phyloP scores from a whole-genome alignment of 2,797 vertebrate species.

The Coregonus suidteri region DNA sequence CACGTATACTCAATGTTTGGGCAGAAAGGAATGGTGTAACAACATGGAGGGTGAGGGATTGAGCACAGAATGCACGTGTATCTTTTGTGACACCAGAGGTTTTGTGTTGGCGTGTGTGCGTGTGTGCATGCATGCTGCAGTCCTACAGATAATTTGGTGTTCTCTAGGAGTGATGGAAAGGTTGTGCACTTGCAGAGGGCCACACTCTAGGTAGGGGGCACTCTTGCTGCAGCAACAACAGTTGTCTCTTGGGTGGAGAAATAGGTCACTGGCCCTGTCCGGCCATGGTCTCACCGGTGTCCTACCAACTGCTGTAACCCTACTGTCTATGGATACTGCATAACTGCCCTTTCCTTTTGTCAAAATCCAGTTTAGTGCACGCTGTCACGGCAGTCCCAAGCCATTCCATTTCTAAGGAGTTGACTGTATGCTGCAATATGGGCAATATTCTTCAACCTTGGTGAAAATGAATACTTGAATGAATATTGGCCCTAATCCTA shows the following conservation, averaged over 20 bases:
- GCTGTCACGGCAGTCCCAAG: not conserved
- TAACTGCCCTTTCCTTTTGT: not conserved
- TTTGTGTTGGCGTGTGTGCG: not conserved
- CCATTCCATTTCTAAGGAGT: not conserved
- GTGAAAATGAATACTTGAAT: not conserved
- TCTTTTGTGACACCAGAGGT: not conserved
- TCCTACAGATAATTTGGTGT: not conserved
- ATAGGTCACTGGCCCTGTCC: not conserved
- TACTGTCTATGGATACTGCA: not conserved
- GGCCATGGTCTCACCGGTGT: not conserved
- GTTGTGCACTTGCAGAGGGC: not conserved
- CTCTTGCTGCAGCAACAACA: conserved; percentile 25
- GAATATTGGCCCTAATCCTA: not conserved
- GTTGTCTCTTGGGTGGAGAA: not conserved
- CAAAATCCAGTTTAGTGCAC: not conserved
- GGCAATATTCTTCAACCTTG: not conserved
- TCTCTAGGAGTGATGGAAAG: not conserved
- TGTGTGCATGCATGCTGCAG: not conserved
- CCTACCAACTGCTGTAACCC: not conserved
- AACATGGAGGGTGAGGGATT: not conserved
- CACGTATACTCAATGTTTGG: too few species aligned
- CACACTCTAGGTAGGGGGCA: conserved; percentile 24
- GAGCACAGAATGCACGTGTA: not conserved
- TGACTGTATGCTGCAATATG: not conserved
- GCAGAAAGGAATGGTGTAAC: not conserved